These are phyloP conservation scores for Diphyllodes magnificus DNA, from an alignment of 2,113 vertebrate species.

Conservation along the genomic window DNA sequence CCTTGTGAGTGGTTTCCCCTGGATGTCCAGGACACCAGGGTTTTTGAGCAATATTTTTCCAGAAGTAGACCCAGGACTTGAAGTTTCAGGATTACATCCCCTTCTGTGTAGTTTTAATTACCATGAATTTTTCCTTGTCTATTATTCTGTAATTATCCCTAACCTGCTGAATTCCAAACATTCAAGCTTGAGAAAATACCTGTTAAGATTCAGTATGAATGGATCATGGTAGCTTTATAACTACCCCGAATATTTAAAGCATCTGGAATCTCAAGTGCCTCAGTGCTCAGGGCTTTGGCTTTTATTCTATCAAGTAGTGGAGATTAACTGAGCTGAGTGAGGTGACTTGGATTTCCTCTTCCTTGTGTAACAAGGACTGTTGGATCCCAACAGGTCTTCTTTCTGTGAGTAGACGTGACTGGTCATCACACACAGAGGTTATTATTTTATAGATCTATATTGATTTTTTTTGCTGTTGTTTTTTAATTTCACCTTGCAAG, in stretches of 20 bases:
- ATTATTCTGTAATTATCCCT: not conserved
- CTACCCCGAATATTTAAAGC: not conserved
- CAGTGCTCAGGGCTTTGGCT: not conserved
- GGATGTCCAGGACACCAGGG: not conserved
- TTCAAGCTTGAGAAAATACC: not conserved
- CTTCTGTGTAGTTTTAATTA: not conserved
- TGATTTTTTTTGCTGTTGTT: too few species aligned
- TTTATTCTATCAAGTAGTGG: not conserved
- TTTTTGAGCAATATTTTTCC: not conserved
- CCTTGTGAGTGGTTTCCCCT: not conserved
- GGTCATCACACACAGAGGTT: not conserved
- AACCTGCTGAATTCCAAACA: not conserved
- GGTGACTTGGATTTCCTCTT: not conserved
- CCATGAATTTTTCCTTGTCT: not conserved
- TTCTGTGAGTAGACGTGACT: rapidly evolving
- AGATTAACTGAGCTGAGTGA: not conserved
- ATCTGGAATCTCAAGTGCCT: not conserved
- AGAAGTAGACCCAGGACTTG: not conserved
- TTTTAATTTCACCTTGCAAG: not conserved
- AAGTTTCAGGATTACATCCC: not conserved
- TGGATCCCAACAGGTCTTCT: not conserved
- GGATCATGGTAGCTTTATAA: not conserved
- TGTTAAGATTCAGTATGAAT: not conserved
- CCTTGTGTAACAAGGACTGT: not conserved
- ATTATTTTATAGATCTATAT: not conserved